These are phyloP conservation scores for Myrmecophaga tridactyla DNA, from an alignment of 2,113 vertebrate genomes.

Conservation along the genomic window DNA sequence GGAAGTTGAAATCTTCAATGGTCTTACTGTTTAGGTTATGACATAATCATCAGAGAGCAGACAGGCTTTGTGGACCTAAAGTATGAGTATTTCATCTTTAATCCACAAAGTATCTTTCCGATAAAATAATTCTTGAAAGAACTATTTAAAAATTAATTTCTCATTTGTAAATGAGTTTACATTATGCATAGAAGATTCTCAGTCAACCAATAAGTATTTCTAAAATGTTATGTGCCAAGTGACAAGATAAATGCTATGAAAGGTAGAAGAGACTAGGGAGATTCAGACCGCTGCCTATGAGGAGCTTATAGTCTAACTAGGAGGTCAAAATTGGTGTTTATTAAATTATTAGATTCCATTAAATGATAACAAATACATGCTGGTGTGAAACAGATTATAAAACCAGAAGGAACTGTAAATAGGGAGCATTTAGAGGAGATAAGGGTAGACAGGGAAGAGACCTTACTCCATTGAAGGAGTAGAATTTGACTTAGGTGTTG, in stretches of 20 bases:
- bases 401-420: neutral
- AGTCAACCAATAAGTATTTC: neutral
- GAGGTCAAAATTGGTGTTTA: neutral
- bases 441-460: neutral
- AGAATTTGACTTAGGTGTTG: neutral
- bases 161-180: neutral
- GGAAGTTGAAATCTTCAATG: neutral
- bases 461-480: neutral
- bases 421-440: neutral
- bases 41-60: constrained; percentile 24
- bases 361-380: neutral
- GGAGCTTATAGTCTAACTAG: neutral
- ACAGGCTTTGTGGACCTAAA: neutral
- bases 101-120: neutral
- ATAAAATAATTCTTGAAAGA: neutral
- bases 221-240: neutral
- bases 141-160: neutral
- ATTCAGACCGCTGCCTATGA: neutral
- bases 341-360: neutral
- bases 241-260: neutral
- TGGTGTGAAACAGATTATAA: neutral
- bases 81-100: neutral
- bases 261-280: neutral
- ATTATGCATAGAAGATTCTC: neutral
- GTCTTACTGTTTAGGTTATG: neutral